phyloP scores from a whole-genome alignment of 1,140 invertebrate species.

The Aradophagus sp. region DNA sequence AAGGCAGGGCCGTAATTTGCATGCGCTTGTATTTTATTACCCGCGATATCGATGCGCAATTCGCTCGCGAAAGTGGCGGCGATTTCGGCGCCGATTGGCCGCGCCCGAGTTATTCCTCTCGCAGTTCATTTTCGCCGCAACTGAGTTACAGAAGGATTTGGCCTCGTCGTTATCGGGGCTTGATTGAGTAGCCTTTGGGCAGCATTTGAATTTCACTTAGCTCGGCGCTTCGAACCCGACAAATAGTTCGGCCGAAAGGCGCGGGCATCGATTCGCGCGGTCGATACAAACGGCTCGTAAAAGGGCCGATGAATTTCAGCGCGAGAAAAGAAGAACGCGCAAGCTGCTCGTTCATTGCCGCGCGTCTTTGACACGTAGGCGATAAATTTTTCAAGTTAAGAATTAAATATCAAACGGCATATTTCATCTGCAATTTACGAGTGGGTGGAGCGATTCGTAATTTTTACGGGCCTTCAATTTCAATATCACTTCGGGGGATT shows the following conservation, averaged over 20 bases:
- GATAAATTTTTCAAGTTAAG: constrained; percentile 7
- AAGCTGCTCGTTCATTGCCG: constrained; percentile 21
- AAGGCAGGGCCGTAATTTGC: constrained; percentile 20
- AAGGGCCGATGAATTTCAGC: constrained; percentile 41
- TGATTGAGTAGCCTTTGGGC: constrained; percentile 43
- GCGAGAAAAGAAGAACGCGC: constrained; percentile 29
- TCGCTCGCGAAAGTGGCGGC: not conserved
- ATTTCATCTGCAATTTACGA: constrained; percentile 1
- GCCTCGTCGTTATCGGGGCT: constrained; percentile 30
- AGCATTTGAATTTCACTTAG: constrained; percentile 45
- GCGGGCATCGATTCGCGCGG: constrained; percentile 22
- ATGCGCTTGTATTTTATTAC: constrained; percentile 9
- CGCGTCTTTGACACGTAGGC: constrained; percentile 14
- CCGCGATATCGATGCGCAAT: no score
- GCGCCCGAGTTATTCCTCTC: constrained; percentile 23
- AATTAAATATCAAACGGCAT: not conserved
- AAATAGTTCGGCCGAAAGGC: constrained; percentile 37
- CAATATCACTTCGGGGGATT: not conserved
- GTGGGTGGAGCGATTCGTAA: not conserved
- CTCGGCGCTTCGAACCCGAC: constrained; percentile 13
- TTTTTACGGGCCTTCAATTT: not conserved
- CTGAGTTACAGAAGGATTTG: constrained; percentile 32
- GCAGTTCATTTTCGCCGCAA: constrained; percentile 18
- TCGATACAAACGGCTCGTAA: constrained; percentile 21
- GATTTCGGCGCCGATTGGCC: constrained; percentile 1